Percentiles rank a stretch among this genome's conserved stretches.
These are phyloP conservation scores for Helicoverpa assulta DNA, from an alignment of 2,888 invertebrate species.

Conservation along the genomic window DNA sequence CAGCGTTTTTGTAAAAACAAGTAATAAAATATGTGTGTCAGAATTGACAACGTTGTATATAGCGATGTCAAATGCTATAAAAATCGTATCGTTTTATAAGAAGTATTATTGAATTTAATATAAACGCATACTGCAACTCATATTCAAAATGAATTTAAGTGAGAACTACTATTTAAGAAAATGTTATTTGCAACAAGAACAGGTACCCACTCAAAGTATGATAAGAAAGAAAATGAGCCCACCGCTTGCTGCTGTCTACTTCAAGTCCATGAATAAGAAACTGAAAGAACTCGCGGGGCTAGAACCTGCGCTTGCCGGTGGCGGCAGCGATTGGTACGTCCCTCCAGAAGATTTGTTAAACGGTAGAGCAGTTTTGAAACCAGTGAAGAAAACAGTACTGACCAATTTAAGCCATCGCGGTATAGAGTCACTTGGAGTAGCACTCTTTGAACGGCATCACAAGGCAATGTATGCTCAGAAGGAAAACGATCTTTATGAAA, in stretches of 20 bases:
- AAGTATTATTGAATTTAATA: conserved; percentile 18
- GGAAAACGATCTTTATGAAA: conserved; percentile 67
- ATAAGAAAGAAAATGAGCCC: conserved; percentile 80
- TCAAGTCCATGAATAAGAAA: conserved; percentile 80
- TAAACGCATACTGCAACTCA: conserved; percentile 1
- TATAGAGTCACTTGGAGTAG: conserved; percentile 71
- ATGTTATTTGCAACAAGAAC: conserved; percentile 77
- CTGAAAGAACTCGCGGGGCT: conserved; percentile 81
- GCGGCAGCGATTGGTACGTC: conserved; percentile 81
- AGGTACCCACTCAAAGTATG: conserved; percentile 81
- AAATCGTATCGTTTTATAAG: conserved; percentile 15
- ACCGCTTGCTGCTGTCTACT: conserved; percentile 80
- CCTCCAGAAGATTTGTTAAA: conserved; percentile 78
- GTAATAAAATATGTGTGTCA: not conserved
- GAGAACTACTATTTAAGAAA: conserved; percentile 81
- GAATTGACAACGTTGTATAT: conserved; percentile 1
- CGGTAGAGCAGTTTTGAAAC: conserved; percentile 77
- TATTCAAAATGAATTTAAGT: conserved; percentile 68
- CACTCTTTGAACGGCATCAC: conserved; percentile 68
- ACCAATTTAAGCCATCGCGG: conserved; percentile 75
- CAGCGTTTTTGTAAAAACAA: not conserved
- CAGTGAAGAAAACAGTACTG: conserved; percentile 73
- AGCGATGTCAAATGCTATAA: conserved; percentile 17
- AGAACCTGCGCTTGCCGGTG: conserved; percentile 82
- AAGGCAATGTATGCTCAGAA: conserved; percentile 71